A percentile compares a stretch with the other conserved stretches of the same genome.
These are phyloP conservation scores for Pseudomyrmex gracilis DNA, from an alignment of 1,140 invertebrate genomes.

Conservation along the genomic window DNA sequence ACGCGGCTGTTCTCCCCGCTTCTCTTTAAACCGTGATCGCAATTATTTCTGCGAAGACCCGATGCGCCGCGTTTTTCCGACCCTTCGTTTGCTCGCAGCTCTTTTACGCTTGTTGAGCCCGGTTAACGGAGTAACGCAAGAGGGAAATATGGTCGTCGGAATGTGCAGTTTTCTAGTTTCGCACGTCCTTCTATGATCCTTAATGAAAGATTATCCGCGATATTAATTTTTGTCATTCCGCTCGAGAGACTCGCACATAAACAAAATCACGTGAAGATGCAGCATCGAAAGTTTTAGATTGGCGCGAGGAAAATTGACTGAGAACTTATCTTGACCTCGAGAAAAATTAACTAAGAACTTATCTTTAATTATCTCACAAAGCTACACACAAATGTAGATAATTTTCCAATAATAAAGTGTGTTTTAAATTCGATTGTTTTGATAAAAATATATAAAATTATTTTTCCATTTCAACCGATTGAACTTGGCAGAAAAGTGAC, in stretches of 20 bases:
- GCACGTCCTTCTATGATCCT: conserved; percentile 6
- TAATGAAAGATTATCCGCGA: neutral
- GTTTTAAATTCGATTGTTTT: too few species aligned
- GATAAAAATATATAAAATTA: too few species aligned
- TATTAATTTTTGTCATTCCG: conserved; percentile 16
- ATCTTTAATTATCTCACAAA: neutral
- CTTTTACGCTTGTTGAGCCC: conserved; percentile 52
- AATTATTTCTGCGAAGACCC: conserved; percentile 54
- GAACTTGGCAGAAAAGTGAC: too few species aligned
- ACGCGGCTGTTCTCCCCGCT: neutral
- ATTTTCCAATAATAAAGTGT: too few species aligned
- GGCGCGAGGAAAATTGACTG: too few species aligned
- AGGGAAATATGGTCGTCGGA: conserved; percentile 20
- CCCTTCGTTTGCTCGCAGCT: conserved; percentile 30
- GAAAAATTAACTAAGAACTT: neutral
- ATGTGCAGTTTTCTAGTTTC: neutral
- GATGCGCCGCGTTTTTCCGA: conserved; percentile 10
- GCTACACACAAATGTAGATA: too few species aligned
- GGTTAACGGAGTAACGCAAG: conserved; percentile 43
- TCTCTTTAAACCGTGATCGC: conserved; percentile 45
- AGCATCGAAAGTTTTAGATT: neutral
- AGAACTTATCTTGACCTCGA: too few species aligned
- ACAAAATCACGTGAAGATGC: neutral
- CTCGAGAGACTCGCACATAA: neutral
- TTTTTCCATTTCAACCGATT: too few species aligned